Evolutionary conservation across 2,113 vertebrate genomes (phyloP), one percentile per base, ranked within the genome.

Genomic region (Oreochromis niloticus): DNA sequence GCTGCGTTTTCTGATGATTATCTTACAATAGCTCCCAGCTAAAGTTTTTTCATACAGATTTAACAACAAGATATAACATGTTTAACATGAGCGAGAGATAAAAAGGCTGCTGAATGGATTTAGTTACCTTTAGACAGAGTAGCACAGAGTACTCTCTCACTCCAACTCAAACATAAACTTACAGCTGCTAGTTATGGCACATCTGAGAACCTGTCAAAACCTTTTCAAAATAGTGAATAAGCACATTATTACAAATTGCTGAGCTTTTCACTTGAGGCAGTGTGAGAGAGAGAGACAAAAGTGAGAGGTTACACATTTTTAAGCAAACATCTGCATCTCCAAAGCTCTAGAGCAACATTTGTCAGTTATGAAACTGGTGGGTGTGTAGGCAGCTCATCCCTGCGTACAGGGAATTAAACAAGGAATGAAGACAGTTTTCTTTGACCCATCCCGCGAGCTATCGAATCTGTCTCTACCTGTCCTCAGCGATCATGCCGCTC

Each of bases 391-490:
- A 19, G 30, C 11, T n/a, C 24, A 39, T 87, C 43, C 3, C 9
- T n/a, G 41, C n/a, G 2, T 16, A 30, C 56, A 14, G 36, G 78
- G 61, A 75, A 57, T 66, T 83, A 84, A 80, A 34, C 19, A 39
- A 84, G 87, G 57, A 91, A 92, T 80, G 83, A 55, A 68, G 82
- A 87, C 22, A 1, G 80, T 80, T 89, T 85, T 84, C 75, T 87
- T 85, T 71, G 63, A 83, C 68, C 86, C 46, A 36, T 84, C 90
- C 87, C 43, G 54, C 2, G 48, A 83, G 61, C 82, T 57, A 32
- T 52, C 17, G 22, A 82, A 92, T 87, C 54, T 93, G 93, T 88
- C 90, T 80, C 85, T 80, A 92, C 93, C 63, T 90, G 94, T 88
- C 89, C 54, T 71, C n/a, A 22, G 46, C 32, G 12, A 85, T 91